Base-by-base conservation (phyloP, 2,797 vertebrate genomes). In the Esox lucius region DNA sequence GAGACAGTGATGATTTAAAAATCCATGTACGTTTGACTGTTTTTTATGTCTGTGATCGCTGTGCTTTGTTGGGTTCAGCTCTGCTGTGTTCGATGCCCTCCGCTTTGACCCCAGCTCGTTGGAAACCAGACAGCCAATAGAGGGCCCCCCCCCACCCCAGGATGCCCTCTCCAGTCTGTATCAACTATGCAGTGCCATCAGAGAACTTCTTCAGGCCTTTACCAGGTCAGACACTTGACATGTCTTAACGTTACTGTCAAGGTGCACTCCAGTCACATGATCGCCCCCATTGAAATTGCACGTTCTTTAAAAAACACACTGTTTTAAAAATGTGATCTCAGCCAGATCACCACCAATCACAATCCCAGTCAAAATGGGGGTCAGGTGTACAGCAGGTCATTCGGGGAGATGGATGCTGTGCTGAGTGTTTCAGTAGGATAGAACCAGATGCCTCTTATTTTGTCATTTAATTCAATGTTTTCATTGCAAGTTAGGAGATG, bases 51-150 rank as follows among this genome's bases (percentile, higher is more conserved):
- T 31, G 33, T 51, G 24, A 17, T 51, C 13, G 31, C 16, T 66
- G 28, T 65, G 62, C 16, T 65, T 59, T 59, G 56, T 59, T 59
- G 56, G 19, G 31, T 26, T 66, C 64, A 66, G 64, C 28, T 66
- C 64, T 17, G 28, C 28, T 31, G 16, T 66, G 31, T 66, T 66
- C 31, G 31, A 13, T 3, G 64, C 28, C 15, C 64, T 66, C 64
- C 31, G 7, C 28, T 66, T 66, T 66, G 64, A 66, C 31, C 28
- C 28, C 15, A 13, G 28, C 64, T 28, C 64, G 7, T 31, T 66
- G 26, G 31, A 31, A 66, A 66, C 13, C 16, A 66, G 15, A 17
- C 28, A 66, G 64, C 64, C 31, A 33, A 28, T 17, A 17, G 64
- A 33, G 5, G 28, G 64, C 17, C 28, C 64, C 33, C 15, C 64